A percentile compares a stretch with the other conserved stretches of the same genome.
Conservation (phyloP, 2,113 vertebrate genomes). For the Charadrius vociferus region DNA sequence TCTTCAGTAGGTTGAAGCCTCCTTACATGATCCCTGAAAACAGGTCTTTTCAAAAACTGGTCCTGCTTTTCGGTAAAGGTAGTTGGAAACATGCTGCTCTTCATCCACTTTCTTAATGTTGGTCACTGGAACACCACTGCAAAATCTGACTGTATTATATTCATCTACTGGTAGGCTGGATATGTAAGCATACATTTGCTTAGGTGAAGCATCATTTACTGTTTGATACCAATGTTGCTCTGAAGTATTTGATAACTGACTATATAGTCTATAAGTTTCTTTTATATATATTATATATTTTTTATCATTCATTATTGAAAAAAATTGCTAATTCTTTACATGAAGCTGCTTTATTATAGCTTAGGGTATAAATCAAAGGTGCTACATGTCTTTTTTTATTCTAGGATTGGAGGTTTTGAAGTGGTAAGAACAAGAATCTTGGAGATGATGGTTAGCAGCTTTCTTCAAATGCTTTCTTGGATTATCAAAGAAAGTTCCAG, state of each 20-base stretch:
- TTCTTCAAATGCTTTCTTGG: not conserved
- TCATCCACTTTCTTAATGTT: not conserved
- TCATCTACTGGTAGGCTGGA: not conserved
- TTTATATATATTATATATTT: not conserved
- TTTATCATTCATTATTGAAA: not conserved
- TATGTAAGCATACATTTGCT: not conserved
- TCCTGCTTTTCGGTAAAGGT: not conserved
- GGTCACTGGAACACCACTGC: not conserved
- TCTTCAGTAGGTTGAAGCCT: not conserved
- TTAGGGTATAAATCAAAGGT: not conserved
- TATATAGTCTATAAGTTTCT: not conserved
- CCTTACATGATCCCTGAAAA: not conserved
- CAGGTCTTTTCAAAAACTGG: not conserved
- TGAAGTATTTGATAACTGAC: not conserved
- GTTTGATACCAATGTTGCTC: not conserved
- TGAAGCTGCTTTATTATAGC: not conserved
- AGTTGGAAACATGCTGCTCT: not conserved
- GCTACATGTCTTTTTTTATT: not conserved
- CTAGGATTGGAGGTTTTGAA: not conserved
- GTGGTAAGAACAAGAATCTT: not conserved
- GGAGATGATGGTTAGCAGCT: not conserved
- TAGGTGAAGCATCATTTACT: not conserved
- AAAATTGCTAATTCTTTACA: not conserved
- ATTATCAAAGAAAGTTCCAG: not conserved
- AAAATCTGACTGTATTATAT: not conserved